Evolutionary conservation across 2,888 invertebrate genomes (phyloP), one percentile per base, ranked within the genome.

Genomic region (Cryptocheilus praepositus): DNA sequence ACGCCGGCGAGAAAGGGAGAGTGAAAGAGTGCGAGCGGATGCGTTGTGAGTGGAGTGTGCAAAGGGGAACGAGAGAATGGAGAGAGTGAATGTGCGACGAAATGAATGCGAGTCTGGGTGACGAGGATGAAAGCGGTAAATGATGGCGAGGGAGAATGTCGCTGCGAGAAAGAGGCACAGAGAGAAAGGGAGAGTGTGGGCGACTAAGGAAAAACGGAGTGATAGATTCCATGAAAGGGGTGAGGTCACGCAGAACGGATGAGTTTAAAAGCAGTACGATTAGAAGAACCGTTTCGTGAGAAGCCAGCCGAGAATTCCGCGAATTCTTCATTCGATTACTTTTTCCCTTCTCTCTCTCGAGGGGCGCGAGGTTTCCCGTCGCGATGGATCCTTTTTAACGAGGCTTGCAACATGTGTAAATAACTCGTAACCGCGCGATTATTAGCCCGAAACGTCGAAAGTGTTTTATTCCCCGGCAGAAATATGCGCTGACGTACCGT

Each of bases 181-280:
- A 11, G 28, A 51, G 44, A 64, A 53, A 36, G 49, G 54, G 43
- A 52, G 43, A n/a, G 54, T 21, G 53, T 19, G 56, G 63, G 51
- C 8, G 57, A 18, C 56, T 45, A 36, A 61, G 18, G 18, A 49
- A 49, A 55, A 16, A 53, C 57, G 57, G 54, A 54, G 67, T 61
- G 64, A 57, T 46, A 59, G 55, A 72, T 67, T 73, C 71, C 67
- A 61, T 69, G 67, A 21, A 56, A 45, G 53, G 61, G 43, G 53
- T 58, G 51, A 60, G 59, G 65, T 64, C 60, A 73, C 54, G 64
- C 61, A 44, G 56, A 61, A 61, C 64, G 63, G 67, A 71, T 67
- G 67, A 75, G 71, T 66, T 75, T 61, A 61, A 77, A 56, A 56
- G 61, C 72, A 64, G 61, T 73, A 74, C 64, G 77, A 72, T 79